phyloP scores from a whole-genome alignment of 2,888 invertebrate genomes.

The Volucella inflata region DNA sequence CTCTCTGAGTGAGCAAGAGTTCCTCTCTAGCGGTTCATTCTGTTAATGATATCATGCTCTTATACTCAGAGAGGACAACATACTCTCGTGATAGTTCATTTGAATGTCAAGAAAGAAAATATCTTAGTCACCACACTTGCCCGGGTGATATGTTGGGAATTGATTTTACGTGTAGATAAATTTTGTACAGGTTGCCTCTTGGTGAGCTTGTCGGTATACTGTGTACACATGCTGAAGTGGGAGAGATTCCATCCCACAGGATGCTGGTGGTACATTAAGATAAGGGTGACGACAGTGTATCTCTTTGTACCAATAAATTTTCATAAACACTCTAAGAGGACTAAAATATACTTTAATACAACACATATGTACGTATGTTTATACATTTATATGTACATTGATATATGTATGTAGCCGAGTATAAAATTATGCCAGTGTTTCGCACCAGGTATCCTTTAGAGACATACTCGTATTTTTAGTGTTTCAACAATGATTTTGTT shows the following conservation, averaged over 20 bases:
- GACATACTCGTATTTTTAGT: background rate
- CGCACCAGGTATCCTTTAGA: background rate
- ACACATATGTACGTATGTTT: too few species aligned
- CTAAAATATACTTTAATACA: background rate
- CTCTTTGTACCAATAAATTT: slow-evolving; percentile 44
- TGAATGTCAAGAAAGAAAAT: slow-evolving; percentile 5
- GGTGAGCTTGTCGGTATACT: slow-evolving; percentile 9
- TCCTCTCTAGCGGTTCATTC: slow-evolving; percentile 27
- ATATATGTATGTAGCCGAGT: background rate
- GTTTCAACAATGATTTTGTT: slow-evolving; percentile 31
- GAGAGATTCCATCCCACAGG: slow-evolving; percentile 51
- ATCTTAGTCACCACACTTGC: slow-evolving; percentile 60
- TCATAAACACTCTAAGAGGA: slow-evolving; percentile 18
- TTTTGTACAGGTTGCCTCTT: background rate
- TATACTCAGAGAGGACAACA: background rate
- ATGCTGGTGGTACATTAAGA: slow-evolving; percentile 55
- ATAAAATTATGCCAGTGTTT: background rate
- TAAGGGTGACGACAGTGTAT: slow-evolving; percentile 56
- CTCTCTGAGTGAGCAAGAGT: background rate
- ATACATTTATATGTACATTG: background rate
- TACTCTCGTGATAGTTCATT: slow-evolving; percentile 12
- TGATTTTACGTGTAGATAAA: slow-evolving; percentile 67
- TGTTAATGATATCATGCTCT: slow-evolving; percentile 10
- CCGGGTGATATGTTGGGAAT: slow-evolving; percentile 66
- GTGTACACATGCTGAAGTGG: slow-evolving; percentile 15